Base-by-base conservation (phyloP, 2,113 vertebrate species). In the Thryonomys swinderianus region DNA sequence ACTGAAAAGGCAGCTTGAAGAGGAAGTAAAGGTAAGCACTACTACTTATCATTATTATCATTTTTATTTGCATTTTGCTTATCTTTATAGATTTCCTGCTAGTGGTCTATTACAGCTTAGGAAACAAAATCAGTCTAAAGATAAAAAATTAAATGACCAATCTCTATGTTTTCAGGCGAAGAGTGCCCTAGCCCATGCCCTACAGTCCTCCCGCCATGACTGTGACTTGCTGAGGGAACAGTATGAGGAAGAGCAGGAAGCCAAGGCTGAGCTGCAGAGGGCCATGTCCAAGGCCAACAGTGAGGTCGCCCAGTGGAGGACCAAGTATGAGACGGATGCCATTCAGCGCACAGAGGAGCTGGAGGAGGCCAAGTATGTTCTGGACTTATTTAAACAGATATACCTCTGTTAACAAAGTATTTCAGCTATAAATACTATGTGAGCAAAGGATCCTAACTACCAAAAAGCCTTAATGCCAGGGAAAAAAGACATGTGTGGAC, bases 171-270 rank as follows among this genome's bases (percentile, higher is more conserved):
- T 61, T 69, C 78, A 99, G 99, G 99, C 99, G 42, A 99, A 99
- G 89, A 99, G 98, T 0, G 97, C 98, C 0, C 97, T 99, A 96
- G 99, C 99, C 32, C 99, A 99, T 0, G 98, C 98, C 0, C 97
- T 99, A 57, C 99, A 99, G 96, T 98, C 99, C 0, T 98, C 99
- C 45, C 98, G 98, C 51, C 99, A 99, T 0, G 99, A 99, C 97
- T 98, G 98, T 97, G 98, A 99, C 95, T 94, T 99, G 74, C 98
- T 99, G 3, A 85, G 98, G 76, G 99, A 99, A 87, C 99, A 99
- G 91, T 99, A 98, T 59, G 99, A 99, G 85, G 99, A 99, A 94
- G 99, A 99, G 84, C 99, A 99, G 98, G 99, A 99, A 96, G 98
- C 98, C 96, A 99, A 99, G 94, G 98, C 98, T 0, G 99, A 99